Base-by-base conservation (phyloP, 2,113 vertebrate genomes). In the Pleuronectes platessa region DNA sequence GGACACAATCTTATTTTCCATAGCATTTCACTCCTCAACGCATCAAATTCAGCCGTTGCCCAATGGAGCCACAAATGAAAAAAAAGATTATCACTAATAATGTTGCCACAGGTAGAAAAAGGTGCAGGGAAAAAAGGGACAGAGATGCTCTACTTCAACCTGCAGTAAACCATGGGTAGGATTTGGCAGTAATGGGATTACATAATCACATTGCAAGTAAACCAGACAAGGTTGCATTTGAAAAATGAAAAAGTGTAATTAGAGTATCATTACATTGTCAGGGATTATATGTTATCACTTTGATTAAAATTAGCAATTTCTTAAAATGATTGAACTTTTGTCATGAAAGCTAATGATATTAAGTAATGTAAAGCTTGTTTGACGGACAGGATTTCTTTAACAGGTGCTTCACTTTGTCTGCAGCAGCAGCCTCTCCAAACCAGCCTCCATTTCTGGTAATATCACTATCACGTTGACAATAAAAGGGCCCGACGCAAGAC, bases 1-100 rank as follows among this genome's bases (percentile, higher is more conserved):
- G 61, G 18, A 27, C 45, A 70, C 35, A 31, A 11, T 17, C 15
- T 11, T 68, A 35, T 67, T 71, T 59, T 26, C 49, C 51, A 40
- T 31, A 42, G 58, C 53, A 68, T 74, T 62, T 69, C 70, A 59
- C 45, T 62, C 7, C 24, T 47, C 47, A 55, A 72, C 27, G 7
- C 27, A 53, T 53, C 55, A 40, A 70, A 64, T 17, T 27, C 31
- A 35, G 42, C 42, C 31, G 74, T 42, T 31, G 15, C 20, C 49
- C 12, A 21, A 27, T 14, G 42, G 37, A 65, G 35, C 24, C 71
- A n/a, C 35, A 60, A 24, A 58, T 68, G 51, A 59, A 49, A 72
- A 76, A 27, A 67, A 11, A 23, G 11, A 71, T 26, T 26, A 12
- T n/a, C 56, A 5, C 23, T 72, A 15, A 37, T 8, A 12, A 42